A percentile compares a stretch with the other conserved stretches of the same genome.
phyloP scores from a whole-genome alignment of 1,140 invertebrate genomes.

The Brachionus paranguensis region DNA sequence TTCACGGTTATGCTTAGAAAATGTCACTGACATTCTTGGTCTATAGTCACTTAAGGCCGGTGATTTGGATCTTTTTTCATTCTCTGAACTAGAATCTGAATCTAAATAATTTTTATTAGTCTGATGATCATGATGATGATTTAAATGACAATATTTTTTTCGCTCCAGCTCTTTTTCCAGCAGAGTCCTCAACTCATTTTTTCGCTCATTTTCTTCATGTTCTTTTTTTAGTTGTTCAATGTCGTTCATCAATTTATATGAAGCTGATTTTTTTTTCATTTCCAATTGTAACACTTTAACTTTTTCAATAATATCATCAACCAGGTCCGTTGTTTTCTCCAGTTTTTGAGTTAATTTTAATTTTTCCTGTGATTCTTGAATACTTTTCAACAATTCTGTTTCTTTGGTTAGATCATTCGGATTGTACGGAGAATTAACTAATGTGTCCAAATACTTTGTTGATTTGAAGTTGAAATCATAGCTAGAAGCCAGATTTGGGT shows the following conservation, averaged over 20 bases:
- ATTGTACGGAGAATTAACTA: constrained; percentile 17
- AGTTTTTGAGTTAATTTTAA: neutral
- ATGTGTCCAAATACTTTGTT: neutral
- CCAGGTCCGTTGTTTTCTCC: constrained; percentile 4
- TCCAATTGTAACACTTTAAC: constrained; percentile 13
- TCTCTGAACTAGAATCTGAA: neutral
- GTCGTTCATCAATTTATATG: neutral
- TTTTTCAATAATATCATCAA: constrained; percentile 36
- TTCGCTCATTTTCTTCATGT: neutral
- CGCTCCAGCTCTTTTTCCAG: neutral
- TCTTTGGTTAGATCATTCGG: neutral
- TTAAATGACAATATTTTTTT: neutral
- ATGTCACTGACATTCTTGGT: neutral
- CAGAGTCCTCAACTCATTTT: neutral
- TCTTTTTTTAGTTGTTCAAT: neutral
- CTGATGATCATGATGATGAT: constrained; percentile 7
- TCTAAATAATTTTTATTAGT: neutral
- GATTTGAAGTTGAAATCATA: neutral
- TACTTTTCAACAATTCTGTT: neutral
- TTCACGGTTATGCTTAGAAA: neutral
- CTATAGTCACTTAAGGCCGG: neutral
- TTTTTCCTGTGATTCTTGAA: constrained; percentile 17
- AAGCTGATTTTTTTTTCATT: constrained; percentile 33
- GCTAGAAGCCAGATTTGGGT: neutral
- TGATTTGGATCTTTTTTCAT: neutral